Conservation (phyloP, 2,797 vertebrate genomes). For the Psittacula derbiana region DNA sequence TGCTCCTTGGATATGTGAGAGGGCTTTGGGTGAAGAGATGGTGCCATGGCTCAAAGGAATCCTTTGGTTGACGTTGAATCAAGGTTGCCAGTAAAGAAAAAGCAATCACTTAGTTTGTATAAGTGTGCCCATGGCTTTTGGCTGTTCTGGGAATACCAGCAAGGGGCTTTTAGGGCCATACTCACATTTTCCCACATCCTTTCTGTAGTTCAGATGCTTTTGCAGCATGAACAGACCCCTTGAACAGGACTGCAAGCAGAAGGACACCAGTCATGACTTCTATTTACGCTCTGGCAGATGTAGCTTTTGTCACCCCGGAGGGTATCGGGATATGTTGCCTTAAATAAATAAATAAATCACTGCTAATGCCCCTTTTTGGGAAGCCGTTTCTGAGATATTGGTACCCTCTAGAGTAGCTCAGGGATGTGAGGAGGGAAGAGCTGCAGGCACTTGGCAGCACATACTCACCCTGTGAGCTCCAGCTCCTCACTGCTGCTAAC, state of each 20-base stretch:
- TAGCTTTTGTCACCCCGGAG: neutral
- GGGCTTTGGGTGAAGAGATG: neutral
- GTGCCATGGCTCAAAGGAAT: neutral
- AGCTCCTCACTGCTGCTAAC: neutral
- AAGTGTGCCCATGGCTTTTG: neutral
- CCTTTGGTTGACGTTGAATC: fast-evolving
- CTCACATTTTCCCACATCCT: neutral
- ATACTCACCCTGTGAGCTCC: neutral
- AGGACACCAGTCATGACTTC: neutral
- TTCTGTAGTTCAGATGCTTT: fast-evolving
- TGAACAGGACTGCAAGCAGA: fast-evolving
- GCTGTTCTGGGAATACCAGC: neutral
- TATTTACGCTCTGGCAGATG: fast-evolving
- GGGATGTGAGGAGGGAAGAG: neutral
- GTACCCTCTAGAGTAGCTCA: neutral
- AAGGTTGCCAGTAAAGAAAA: neutral
- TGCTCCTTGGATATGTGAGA: fast-evolving
- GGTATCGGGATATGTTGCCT: fast-evolving
- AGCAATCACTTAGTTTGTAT: fast-evolving
- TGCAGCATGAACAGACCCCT: neutral
- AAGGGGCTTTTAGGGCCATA: neutral
- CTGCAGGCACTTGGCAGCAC: neutral
- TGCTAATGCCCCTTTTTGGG: neutral
- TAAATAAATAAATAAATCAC: too few relatives aligned
- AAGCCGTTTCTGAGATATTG: fast-evolving